Percentiles rank a stretch among this genome's conserved stretches.
phyloP scores from a whole-genome alignment of 1,140 invertebrate species.

The Propsilocerus akamusi region DNA sequence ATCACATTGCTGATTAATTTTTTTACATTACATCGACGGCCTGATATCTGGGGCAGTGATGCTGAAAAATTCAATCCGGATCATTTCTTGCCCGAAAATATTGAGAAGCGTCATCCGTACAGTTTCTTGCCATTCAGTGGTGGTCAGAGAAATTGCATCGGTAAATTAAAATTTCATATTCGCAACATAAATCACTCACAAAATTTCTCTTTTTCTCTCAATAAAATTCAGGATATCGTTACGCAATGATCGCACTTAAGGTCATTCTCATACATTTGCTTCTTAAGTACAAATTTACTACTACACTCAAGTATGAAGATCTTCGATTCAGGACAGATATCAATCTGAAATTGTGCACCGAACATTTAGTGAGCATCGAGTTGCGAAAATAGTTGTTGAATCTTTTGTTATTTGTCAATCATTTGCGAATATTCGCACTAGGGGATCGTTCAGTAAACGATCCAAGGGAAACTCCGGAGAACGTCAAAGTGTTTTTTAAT shows the following conservation, averaged over 20 bases:
- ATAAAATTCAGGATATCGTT: constrained; percentile 26
- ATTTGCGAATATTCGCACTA: too few relatives aligned
- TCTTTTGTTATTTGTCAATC: too few relatives aligned
- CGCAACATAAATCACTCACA: not conserved
- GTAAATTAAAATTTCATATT: constrained; percentile 9
- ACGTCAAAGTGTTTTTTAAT: too few relatives aligned
- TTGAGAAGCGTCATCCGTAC: constrained; percentile 20
- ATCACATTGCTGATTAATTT: not conserved
- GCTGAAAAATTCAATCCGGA: constrained; percentile 39
- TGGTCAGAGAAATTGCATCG: constrained; percentile 35
- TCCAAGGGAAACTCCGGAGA: too few relatives aligned
- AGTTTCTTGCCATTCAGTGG: constrained; percentile 34
- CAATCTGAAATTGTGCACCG: not conserved
- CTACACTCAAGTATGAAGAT: constrained; percentile 1
- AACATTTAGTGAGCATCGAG: not conserved
- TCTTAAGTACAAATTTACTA: constrained; percentile 16
- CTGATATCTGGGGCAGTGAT: constrained; percentile 21
- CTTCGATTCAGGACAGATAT: not conserved
- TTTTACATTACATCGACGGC: constrained; percentile 14
- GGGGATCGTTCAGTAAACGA: too few relatives aligned
- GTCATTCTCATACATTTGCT: not conserved
- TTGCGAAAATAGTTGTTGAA: not conserved
- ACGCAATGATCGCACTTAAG: constrained; percentile 26
- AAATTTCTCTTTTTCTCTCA: not conserved
- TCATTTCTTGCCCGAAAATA: constrained; percentile 27